Evolutionary conservation across 2,888 invertebrate species (phyloP), one percentile per base, ranked within the genome.

Genomic region (Diploptera punctata): DNA sequence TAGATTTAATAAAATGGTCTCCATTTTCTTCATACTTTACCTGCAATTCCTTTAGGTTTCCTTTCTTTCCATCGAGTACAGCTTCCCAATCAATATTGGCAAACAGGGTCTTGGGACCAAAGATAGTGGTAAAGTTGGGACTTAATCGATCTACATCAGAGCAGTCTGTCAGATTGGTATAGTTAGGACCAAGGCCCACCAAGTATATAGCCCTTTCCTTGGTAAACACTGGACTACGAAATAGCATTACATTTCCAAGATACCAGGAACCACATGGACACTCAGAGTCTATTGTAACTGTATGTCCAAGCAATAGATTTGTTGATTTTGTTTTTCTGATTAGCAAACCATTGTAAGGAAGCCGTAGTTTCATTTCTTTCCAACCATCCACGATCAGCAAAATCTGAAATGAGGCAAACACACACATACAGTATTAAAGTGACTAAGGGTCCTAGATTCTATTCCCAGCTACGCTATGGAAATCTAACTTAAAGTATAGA

Each of bases 31-130:
- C n/a, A n/a, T n/a, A n/a, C n/a, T n/a, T n/a, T 71, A 78, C 79
- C 77, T 79, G 79, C 7, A 79, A 73, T 26, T 76, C 76, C 70
- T 77, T 77, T 13, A 79, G 75, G 49, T 76, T 76, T n/a, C 74
- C 73, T 26, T 70, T 71, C 19, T 75, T 75, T 2, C 76, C 75
- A 24, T 89, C 87, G 80, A 86, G 86, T n/a, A 89, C 84, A 79
- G 85, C 82, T 74, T 89, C 88, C 89, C 89, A 89, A 74, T 88
- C 87, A 26, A 89, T 85, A 76, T 87, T 85, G 10, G 86, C 82
- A 71, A 84, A 83, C 19, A 86, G 77, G 2, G 85, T 80, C 21
- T 84, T 80, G 0, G 84, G 82, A 16, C 84, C 85, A 75, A 87
- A 81, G 18, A 87, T 78, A 0, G 83, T 79, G 0, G 85, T 81